These are phyloP conservation scores for Phrynocephalus versicolor DNA, from an alignment of 2,113 vertebrate genomes.

Conservation along the genomic window DNA sequence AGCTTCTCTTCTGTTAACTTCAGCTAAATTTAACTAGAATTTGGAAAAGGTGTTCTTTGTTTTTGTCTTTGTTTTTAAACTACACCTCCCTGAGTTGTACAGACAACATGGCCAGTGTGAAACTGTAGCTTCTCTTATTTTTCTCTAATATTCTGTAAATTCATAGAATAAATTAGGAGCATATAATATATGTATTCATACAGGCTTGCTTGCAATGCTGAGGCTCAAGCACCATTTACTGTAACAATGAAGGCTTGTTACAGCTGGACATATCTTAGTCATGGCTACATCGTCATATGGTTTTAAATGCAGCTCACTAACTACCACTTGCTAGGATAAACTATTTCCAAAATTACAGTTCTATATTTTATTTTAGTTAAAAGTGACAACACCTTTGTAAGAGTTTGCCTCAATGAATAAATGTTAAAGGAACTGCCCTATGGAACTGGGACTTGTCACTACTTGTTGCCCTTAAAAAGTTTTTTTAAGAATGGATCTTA, in stretches of 20 bases:
- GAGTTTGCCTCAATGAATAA: not conserved
- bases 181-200: not conserved
- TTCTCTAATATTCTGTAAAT: not conserved
- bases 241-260: not conserved
- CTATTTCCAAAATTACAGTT: not conserved
- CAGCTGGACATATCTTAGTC: too few relatives aligned
- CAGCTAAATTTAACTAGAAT: not conserved
- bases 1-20: not conserved
- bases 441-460: conserved; percentile 18
- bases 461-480: not conserved
- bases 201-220: too few relatives aligned
- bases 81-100: too few relatives aligned
- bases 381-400: not conserved
- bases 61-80: too few relatives aligned
- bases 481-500: too few relatives aligned
- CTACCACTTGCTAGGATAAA: not conserved
- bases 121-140: too few relatives aligned
- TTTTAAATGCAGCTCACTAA: not conserved
- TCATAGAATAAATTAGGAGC: not conserved
- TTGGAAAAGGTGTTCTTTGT: not conserved
- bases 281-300: too few relatives aligned
- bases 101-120: not conserved
- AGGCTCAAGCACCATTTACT: not conserved
- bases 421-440: not conserved
- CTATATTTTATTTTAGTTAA: too few relatives aligned